These are phyloP conservation scores for Copidosoma floridanum DNA, from an alignment of 1,140 invertebrate species.

Conservation along the genomic window DNA sequence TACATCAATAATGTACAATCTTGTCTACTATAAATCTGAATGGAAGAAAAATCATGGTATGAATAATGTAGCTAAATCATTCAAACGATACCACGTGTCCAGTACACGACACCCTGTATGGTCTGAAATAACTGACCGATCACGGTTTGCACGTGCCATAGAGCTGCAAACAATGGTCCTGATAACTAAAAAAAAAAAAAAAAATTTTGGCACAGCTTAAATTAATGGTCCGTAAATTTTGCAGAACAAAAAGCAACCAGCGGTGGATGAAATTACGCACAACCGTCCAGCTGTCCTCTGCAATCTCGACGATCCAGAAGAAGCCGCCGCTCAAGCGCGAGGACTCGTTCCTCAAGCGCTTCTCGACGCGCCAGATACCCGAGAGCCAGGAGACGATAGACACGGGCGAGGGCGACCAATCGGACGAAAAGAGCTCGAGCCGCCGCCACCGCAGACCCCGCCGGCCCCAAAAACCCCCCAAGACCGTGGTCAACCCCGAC, in stretches of 20 bases:
- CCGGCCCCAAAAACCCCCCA: conserved; percentile 65
- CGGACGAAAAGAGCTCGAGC: conserved; percentile 58
- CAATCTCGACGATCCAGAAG: conserved; percentile 65
- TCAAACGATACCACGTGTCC: no score
- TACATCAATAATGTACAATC: no score
- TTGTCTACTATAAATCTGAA: no score
- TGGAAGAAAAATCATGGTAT: no score
- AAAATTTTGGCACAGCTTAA: no score
- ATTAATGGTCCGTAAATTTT: no score
- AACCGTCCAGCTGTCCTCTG: conserved; percentile 87
- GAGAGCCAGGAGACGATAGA: conserved; percentile 77
- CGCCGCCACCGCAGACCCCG: conserved; percentile 63
- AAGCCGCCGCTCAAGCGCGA: conserved; percentile 86
- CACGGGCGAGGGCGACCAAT: conserved; percentile 62
- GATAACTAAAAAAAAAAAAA: no score
- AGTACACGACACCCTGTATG: no score
- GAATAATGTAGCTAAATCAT: no score
- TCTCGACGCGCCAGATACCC: conserved; percentile 87
- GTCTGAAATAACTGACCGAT: no score
- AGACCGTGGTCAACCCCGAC: conserved; percentile 90
- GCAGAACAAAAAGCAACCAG: conserved; percentile 85
- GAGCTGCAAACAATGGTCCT: no score
- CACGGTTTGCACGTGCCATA: no score
- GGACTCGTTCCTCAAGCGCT: conserved; percentile 91
- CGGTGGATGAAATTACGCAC: conserved; percentile 93